Base-by-base conservation (phyloP, 2,113 vertebrate species). In the Epinephelus cyanopodus region DNA sequence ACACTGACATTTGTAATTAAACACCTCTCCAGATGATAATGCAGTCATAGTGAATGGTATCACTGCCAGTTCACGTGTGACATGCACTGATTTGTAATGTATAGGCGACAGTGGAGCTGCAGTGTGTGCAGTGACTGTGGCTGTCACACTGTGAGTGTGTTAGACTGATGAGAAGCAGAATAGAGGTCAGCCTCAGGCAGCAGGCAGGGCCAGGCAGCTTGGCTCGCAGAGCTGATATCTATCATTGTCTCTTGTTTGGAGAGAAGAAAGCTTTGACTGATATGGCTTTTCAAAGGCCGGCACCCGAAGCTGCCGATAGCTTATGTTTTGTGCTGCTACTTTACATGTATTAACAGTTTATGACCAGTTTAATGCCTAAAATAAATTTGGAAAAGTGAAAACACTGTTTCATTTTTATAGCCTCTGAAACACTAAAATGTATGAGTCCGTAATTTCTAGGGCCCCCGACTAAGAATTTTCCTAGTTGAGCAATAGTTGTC, bases 141-240 rank as follows among this genome's bases (percentile, higher is more conserved):
- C 48, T 63, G 64, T 83, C 77, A 77, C 78, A 58, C 65, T 48
- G 82, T 0, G 9, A 75, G 82, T 47, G 63, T 80, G 56, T 45
- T 45, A 56, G 54, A 79, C 62, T 58, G 87, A 87, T 84, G 84
- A 83, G 65, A 23, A 61, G 69, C 79, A 84, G 82, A 83, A 68
- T 63, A 86, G 90, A 88, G 82, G 85, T 84, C 82, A 87, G 87
- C 86, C 82, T 69, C 65, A 27, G 81, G 86, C 71, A 29, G 70
- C 68, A 21, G 74, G 64, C 80, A 69, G 15, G 50, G 68, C 25
- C 73, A 33, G 62, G 57, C 66, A 52, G 79, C 64, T 42, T 62
- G 64, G 33, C 72, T 84, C 21, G 0, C 1, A 19, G 56, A 56
- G 17, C 76, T 64, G 48, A 77, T 62, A 10, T 65, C 23, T 56